Percentiles rank a stretch among this genome's conserved stretches.
These are phyloP conservation scores for Cyphomyrmex costatus DNA, from an alignment of 1,140 invertebrate genomes.

Conservation along the genomic window DNA sequence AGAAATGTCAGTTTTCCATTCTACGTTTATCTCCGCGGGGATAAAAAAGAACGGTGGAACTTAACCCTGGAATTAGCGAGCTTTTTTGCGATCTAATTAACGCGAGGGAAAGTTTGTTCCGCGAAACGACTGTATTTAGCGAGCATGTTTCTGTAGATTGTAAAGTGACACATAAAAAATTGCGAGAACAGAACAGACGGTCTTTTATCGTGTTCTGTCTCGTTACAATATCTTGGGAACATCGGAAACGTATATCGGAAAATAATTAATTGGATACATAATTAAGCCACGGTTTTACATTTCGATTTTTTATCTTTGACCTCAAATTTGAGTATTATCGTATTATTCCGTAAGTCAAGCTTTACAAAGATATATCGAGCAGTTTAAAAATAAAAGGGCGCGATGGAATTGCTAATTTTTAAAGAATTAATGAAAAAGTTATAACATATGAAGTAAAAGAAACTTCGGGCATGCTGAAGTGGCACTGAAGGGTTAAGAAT, in stretches of 20 bases:
- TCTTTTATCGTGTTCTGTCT: neutral
- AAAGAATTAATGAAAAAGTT: too few species aligned
- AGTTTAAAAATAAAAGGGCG: too few species aligned
- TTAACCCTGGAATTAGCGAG: slow-evolving; percentile 45
- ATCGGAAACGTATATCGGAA: neutral
- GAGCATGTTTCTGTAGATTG: slow-evolving; percentile 19
- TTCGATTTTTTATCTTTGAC: too few species aligned
- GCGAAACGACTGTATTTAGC: slow-evolving; percentile 12
- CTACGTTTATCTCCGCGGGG: neutral
- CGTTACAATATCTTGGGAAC: neutral
- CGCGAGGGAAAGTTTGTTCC: slow-evolving; percentile 29
- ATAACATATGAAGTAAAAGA: too few species aligned
- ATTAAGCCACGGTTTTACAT: too few species aligned
- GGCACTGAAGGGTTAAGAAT: neutral
- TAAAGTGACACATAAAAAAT: slow-evolving; percentile 20
- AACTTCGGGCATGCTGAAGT: too few species aligned
- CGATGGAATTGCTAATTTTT: too few species aligned
- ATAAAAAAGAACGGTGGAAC: slow-evolving; percentile 25
- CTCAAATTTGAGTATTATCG: too few species aligned
- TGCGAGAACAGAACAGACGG: neutral
- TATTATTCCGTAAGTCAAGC: too few species aligned
- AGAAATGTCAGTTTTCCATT: neutral
- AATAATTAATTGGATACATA: neutral
- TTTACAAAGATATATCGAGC: too few species aligned
- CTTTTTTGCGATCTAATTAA: slow-evolving; percentile 54